Base-by-base conservation (phyloP, 2,113 vertebrate genomes). In the Bufo gargarizans region DNA sequence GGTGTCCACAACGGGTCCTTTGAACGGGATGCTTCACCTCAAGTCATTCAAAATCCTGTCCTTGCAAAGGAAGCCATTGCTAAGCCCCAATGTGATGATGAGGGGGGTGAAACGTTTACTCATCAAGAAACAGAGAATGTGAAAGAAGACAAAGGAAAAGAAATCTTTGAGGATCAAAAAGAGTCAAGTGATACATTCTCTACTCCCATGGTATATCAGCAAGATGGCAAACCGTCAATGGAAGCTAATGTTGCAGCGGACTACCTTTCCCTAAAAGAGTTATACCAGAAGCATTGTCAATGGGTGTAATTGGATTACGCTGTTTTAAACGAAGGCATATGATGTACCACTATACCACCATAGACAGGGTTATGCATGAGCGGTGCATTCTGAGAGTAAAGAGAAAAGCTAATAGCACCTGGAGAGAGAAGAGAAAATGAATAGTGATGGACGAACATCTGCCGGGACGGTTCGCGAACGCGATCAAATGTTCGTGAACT, bases 1-100 rank as follows among this genome's bases (percentile, higher is more conserved):
- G 80, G 80, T 20, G 13, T 88, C 61, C 58, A 88, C 45, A 88
- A 88, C 63, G 65, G 10, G 71, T 82, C 87, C 43, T 88, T 83
- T 88, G 58, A 84, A 65, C 55, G 19, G 6, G 79, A 82, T 53
- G 17, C 20, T 53, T 49, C 49, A 43, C 1, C 7, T n/a, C 49
- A 6, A 19, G 13, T 19, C 49, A 22, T 55, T 33, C 80, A 59
- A n/a, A 43, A 45, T 13, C 74, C 67, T 45, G n/a, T 65, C 22
- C 53, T 74, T 33, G 74, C 55, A 14, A 53, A 88, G 14, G 78
- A 88, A 84, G 14, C 14, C 49, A 33, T 65, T 20, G 20, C 10
- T 12, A 49, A 88, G 56, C 6, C 33, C 22, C 10, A 84, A 77
- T 45, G 17, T 43, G 33, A 19, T 19, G 20, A 50, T 14, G 80